These are phyloP conservation scores for Tachycineta bicolor DNA, from an alignment of 2,113 vertebrate genomes.

Conservation along the genomic window DNA sequence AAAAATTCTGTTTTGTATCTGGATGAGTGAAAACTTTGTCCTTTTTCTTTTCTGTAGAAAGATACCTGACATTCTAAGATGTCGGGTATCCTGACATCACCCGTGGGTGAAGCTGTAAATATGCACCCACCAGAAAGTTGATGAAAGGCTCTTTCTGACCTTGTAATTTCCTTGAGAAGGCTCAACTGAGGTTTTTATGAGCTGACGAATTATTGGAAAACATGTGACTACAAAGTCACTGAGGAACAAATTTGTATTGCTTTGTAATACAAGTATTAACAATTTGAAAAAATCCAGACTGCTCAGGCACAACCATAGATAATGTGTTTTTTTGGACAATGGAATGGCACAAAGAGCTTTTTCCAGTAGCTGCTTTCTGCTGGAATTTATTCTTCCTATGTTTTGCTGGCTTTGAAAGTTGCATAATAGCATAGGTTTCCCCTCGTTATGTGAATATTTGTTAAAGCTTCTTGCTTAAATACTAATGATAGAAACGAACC, in stretches of 20 bases:
- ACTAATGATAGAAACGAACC: not conserved
- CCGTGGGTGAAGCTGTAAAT: not conserved
- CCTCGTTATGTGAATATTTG: not conserved
- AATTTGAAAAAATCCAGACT: not conserved
- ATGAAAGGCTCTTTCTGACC: not conserved
- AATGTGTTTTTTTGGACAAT: not conserved
- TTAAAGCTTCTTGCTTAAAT: not conserved
- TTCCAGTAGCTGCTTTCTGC: not conserved
- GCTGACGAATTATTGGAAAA: not conserved
- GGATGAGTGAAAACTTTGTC: not conserved
- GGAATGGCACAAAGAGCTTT: not conserved
- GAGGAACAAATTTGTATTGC: not conserved
- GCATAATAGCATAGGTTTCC: not conserved
- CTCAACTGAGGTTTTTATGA: not conserved
- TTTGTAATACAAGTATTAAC: not conserved
- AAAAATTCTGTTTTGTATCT: not conserved
- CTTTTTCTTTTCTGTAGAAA: not conserved
- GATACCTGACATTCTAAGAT: not conserved
- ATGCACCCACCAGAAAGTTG: not conserved
- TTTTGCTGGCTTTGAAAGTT: not conserved
- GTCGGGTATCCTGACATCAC: too few relatives aligned
- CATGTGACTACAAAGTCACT: not conserved
- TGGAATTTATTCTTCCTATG: not conserved
- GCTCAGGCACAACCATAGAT: not conserved
- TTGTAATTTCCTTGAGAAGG: not conserved